Evolutionary conservation across 2,888 invertebrate genomes (phyloP), one percentile per base, ranked within the genome.

Genomic region (Melieria picta): DNA sequence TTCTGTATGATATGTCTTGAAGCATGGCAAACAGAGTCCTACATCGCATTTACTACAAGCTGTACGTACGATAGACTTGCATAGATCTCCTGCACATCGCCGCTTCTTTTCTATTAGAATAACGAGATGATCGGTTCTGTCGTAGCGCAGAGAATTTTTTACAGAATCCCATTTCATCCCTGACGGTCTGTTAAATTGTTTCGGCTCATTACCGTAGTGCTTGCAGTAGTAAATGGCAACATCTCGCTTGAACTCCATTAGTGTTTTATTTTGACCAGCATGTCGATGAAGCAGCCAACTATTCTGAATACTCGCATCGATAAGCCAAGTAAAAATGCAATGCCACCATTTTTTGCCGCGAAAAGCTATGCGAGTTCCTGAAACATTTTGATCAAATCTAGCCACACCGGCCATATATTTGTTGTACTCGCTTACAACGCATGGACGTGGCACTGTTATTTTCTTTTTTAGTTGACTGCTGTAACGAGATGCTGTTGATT

Each of bases 261-360:
- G 30, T 30, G 30, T 30, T 61, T 43, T 30, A 30, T 30, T 30
- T 30, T 30, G 30, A 30, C 30, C 30, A 30, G 30, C n/a, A 61
- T 61, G 42, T 2, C 11, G 50, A 50, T 50, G 50, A n/a, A 64
- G 43, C 52, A 30, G 64, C 30, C 9, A n/a, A 16, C 6, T 45
- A 52, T 65, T 56, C 46, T 65, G 65, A 43, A 65, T n/a, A 48
- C 65, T 55, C n/a, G 56, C 55, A 65, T 65, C 64, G 56, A 65
- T 52, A n/a, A 65, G 45, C 52, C 65, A 65, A 7, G 55, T 65
- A 43, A 52, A 65, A 65, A 52, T 52, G 56, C 55, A 43, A 42
- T 42, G 43, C 65, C 65, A 65, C 65, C 55, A 65, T 65, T 65
- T 65, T 30, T 52, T 65, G 11, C 65, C 65, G 45, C 65, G 52